Base-by-base conservation (phyloP, 2,888 invertebrate species). In the Lasioglossum oenotherae region DNA sequence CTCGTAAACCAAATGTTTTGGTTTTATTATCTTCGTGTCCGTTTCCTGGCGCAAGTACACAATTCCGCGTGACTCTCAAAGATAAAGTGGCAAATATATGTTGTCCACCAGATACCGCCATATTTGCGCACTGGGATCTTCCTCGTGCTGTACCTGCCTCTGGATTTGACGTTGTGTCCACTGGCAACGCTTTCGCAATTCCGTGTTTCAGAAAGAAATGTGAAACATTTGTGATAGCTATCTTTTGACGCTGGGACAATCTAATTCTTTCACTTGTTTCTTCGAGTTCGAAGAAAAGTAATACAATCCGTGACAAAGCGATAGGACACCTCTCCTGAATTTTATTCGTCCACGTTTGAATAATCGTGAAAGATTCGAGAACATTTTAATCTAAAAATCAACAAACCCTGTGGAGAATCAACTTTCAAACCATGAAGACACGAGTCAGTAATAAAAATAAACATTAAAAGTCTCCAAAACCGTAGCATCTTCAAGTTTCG, bases 51-150 rank as follows among this genome's bases (percentile, higher is more conserved):
- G 35, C 35, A 23, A 67, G 35, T 23, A 67, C 35, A 67, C 67
- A 67, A 67, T 67, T 67, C 23, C 31, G 23, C 67, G 67, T 35
- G 67, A 8, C 67, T 67, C 67, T 67, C 35, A 35, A 67, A 67
- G 67, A 67, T 67, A 67, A 67, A 67, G 67, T 67, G 31, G 19
- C 35, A 19, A 67, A 67, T 67, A 35, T 31, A 67, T 67, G 67
- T 67, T 67, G 67, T 67, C 67, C 67, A 67, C 67, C 35, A 35
- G 67, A 67, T 67, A 67, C 67, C 64, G 38, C n/a, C 44, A 46
- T 38, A 44, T 72, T 35, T 67, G 67, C 67, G 19, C 35, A 10
- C 67, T 31, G 23, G 35, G 35, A 31, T 35, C 19, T 35, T 35
- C 23, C 67, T 6, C 35, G 35, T 19, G 35, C 23, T 35, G 35